Evolutionary conservation across 2,888 invertebrate genomes (phyloP).

Genomic region (Lepidonotus clava): DNA sequence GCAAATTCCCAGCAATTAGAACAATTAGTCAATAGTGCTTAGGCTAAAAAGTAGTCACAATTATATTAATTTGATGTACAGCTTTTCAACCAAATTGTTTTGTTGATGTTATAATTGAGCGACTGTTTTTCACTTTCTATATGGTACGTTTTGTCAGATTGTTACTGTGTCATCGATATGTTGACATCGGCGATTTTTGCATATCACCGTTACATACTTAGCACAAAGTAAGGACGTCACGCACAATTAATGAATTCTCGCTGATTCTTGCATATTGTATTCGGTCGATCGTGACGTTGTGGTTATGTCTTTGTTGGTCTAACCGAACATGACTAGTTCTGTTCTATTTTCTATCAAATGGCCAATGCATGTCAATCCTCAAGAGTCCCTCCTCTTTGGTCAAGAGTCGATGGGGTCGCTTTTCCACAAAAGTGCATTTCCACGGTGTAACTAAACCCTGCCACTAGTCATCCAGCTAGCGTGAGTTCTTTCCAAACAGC

Average conservation of each 20-base stretch:
- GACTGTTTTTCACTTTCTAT: background rate
- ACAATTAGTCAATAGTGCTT: too few species aligned
- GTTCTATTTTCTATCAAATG: too few species aligned
- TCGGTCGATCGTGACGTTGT: background rate
- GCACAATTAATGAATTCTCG: constrained; percentile 29
- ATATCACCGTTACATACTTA: constrained; percentile 27
- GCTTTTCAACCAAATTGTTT: background rate
- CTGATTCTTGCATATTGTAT: constrained; percentile 14
- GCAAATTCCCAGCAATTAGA: too few species aligned
- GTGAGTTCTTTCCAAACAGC: too few species aligned
- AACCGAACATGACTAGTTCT: too few species aligned
- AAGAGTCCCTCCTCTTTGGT: too few species aligned
- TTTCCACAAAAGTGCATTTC: too few species aligned
- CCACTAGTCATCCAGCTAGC: too few species aligned
- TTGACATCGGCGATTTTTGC: background rate
- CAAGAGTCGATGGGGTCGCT: too few species aligned
- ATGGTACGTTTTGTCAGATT: background rate
- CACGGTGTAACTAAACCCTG: too few species aligned
- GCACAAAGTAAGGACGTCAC: constrained; percentile 39
- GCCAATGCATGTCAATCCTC: too few species aligned
- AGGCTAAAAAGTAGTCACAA: background rate
- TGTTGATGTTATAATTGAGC: background rate
- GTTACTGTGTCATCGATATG: background rate
- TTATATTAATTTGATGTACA: background rate
- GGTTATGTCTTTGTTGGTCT: background rate